Evolutionary conservation across 2,888 invertebrate species (phyloP).

Genomic region (Malthinus seriepunctatus): DNA sequence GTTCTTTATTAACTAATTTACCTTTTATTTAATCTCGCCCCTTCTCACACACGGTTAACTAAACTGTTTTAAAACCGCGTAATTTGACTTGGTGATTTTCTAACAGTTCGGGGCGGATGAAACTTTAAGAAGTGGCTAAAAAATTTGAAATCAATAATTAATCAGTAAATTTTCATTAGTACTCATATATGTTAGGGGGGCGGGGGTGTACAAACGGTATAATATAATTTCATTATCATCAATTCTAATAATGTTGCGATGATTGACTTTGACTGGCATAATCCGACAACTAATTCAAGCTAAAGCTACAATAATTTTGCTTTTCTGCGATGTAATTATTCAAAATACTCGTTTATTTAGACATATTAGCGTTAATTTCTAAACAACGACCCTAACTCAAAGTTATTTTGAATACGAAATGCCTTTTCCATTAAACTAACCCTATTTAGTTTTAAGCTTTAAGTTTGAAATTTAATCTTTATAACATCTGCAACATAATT

Average conservation of each 20-base stretch:
- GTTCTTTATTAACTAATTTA: slow-evolving; percentile 3
- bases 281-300: slow-evolving; percentile 28
- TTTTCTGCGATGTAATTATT: slow-evolving; percentile 26
- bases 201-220: slow-evolving; percentile 22
- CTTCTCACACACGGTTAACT: no score
- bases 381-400: slow-evolving; percentile 14
- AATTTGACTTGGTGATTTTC: background rate
- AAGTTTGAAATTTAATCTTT: no score
- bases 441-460: no score
- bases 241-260: slow-evolving; percentile 36
- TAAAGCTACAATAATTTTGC: slow-evolving; percentile 23
- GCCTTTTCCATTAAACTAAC: slow-evolving; percentile 5
- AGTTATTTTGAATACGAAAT: slow-evolving; percentile 16
- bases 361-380: slow-evolving; percentile 21
- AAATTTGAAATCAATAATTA: slow-evolving; percentile 15
- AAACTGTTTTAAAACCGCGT: no score
- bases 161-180: slow-evolving; percentile 32
- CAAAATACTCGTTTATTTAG: slow-evolving; percentile 26
- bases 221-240: slow-evolving; percentile 37
- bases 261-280: slow-evolving; percentile 38
- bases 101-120: no score
- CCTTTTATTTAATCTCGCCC: no score
- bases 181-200: slow-evolving; percentile 21
- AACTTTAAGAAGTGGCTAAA: no score
- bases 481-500: no score